These are phyloP conservation scores for Amphilophus citrinellus DNA, from an alignment of 2,113 vertebrate genomes.

Conservation along the genomic window DNA sequence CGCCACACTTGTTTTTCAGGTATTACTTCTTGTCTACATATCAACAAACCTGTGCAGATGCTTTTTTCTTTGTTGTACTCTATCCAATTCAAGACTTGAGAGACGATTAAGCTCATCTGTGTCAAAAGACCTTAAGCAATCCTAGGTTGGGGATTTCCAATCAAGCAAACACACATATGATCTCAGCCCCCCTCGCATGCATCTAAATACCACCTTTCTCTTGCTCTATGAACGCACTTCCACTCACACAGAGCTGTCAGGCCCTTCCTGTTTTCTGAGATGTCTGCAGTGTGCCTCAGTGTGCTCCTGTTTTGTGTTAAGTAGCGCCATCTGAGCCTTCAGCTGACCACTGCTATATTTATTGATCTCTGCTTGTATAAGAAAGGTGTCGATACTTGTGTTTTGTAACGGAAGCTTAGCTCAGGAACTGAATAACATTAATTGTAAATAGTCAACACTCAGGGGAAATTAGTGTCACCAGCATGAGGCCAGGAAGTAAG, in stretches of 20 bases:
- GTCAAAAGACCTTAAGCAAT: neutral
- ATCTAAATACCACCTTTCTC: slow-evolving; percentile 17
- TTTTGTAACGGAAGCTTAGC: neutral
- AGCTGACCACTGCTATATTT: neutral
- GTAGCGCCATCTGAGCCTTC: slow-evolving; percentile 31
- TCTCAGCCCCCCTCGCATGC: neutral
- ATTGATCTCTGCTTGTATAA: neutral
- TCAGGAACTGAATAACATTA: slow-evolving; percentile 47
- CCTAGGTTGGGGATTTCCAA: slow-evolving; percentile 73
- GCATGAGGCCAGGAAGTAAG: neutral
- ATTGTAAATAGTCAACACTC: slow-evolving; percentile 1
- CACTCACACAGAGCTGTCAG: slow-evolving; percentile 29
- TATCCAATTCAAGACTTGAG: neutral
- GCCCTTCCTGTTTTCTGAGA: slow-evolving; percentile 79
- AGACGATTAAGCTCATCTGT: neutral
- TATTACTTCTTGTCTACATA: neutral
- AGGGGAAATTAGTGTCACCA: slow-evolving; percentile 21
- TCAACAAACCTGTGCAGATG: neutral
- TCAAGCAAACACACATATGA: neutral
- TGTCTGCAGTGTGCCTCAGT: slow-evolving; percentile 34
- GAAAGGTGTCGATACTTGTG: neutral
- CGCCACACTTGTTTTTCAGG: slow-evolving; percentile 12
- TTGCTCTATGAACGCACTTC: slow-evolving; percentile 46
- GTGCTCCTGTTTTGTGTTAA: slow-evolving; percentile 38
- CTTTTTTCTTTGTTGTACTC: neutral